These are phyloP conservation scores for Polypedilum pembai DNA, from an alignment of 1,140 invertebrate genomes.

Conservation along the genomic window DNA sequence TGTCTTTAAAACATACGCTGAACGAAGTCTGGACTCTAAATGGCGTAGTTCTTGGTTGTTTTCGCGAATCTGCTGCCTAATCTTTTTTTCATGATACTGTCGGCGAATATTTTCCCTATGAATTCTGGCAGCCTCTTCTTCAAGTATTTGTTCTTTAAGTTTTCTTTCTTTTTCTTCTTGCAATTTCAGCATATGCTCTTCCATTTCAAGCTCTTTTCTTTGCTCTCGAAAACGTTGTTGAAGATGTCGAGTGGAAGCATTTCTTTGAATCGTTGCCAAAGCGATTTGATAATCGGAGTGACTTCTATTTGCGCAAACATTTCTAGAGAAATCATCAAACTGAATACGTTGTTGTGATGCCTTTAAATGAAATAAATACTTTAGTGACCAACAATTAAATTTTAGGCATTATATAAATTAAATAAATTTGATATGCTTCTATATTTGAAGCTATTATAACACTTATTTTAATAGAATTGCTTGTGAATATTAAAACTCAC, in stretches of 20 bases:
- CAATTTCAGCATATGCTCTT: neutral
- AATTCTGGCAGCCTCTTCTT: neutral
- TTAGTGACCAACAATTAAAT: neutral
- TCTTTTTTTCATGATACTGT: constrained; percentile 12
- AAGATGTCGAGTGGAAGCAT: neutral
- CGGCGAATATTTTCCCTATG: neutral
- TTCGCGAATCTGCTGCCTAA: constrained; percentile 39
- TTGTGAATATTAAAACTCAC: too few species aligned
- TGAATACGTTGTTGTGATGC: neutral
- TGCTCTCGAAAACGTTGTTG: neutral
- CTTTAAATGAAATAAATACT: neutral
- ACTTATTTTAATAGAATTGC: too few species aligned
- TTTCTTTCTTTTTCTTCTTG: neutral
- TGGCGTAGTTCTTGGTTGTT: constrained; percentile 42
- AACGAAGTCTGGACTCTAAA: constrained; percentile 41
- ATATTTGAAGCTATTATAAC: too few species aligned
- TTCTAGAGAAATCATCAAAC: neutral
- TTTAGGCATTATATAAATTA: neutral
- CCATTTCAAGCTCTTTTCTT: neutral
- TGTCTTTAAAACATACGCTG: constrained; percentile 43
- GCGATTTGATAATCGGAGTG: neutral
- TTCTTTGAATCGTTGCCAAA: neutral
- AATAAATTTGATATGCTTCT: too few species aligned
- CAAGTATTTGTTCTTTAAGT: neutral
- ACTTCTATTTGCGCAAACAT: neutral